Base-by-base conservation (phyloP, 1,140 invertebrate species). In the Bathynomus jamesi region DNA sequence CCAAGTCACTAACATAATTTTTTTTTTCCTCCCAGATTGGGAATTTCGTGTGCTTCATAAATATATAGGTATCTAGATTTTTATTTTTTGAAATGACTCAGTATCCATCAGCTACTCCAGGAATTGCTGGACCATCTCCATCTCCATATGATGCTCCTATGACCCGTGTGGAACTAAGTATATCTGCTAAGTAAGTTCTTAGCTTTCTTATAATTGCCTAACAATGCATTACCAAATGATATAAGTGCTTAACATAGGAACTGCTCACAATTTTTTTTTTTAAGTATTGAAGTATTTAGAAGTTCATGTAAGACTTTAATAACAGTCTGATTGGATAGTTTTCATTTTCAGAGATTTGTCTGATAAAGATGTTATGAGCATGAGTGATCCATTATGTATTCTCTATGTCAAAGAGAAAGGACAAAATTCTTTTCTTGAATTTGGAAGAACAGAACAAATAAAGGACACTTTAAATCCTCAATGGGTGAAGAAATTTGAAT, bases 381-480 rank as follows among this genome's bases (percentile, higher is more conserved):
- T 83, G 69, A 85, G 83, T 69, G 85, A 86, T 72, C 85, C 85
- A 8, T 83, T 83, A 78, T 84, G 83, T 74, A 81, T 84, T 5
- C 74, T 86, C 2, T 83, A 74, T 60, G 46, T 76, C 66, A 76
- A 78, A 64, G 74, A 78, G 65, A 70, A 66, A 24, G 69, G 71
- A 29, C 67, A 72, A n/a, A 69, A 71, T 25, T 21, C 69, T 17
- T 78, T 65, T 30, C 21, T 63, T 64, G 82, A 83, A 70, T 76
- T 84, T 72, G 85, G 85, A 5, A 77, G 85, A 64, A 86, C 85
- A 11, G 85, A 86, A 76, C 80, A 81, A 28, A 83, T 86, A n/a
- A 81, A 81, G 78, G 84, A 86, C 78, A 83, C 80, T 75, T 78
- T 86, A 29, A 84, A 84, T 78, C 85, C 85, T 28, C 81, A 85